Base-by-base conservation (phyloP, 2,888 invertebrate genomes). In the Odontothrips loti region DNA sequence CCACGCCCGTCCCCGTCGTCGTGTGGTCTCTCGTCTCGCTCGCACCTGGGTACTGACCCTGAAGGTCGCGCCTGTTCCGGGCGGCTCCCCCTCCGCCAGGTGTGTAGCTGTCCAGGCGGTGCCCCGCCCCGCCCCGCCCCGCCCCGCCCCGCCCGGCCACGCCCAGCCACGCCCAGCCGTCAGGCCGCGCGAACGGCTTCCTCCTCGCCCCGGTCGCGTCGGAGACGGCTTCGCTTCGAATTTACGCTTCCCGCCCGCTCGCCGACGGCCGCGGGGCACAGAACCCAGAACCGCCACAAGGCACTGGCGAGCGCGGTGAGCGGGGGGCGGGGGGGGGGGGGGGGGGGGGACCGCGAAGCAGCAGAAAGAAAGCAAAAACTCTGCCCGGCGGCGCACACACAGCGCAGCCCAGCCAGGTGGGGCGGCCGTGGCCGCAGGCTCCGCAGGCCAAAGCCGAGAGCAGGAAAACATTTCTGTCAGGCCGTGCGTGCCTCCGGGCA, bases 41-140 rank as follows among this genome's bases (percentile, higher is more conserved):
- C 34, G 34, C 34, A 43, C 34, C 34, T 43, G 6, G 23, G 68
- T 27, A 27, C 68, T 75, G 68, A 75, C 68, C 68, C 68, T 75
- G 68, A 75, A 75, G 68, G 81, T 79, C 81, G 83, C 79, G 80
- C 82, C 34, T 79, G 48, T 63, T n/a, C 84, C 84, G 78, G 84
- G 34, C 3, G 34, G 34, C 34, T 4, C 83, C 82, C 78, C 47
- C 82, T n/a, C 27, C 47, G 83, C 82, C 80, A 83, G 79, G 43
- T 43, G 34, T 43, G 34, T 6, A 2, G 34, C 34, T 6, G 51
- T 10, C 51, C 6, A 1, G 6, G 51, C 58, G 20, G 17, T n/a
- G 58, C 58, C 58, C 58, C 58, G 58, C 58, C 58, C 58, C 15
- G 17, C 58, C 58, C 11, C 58, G 58, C 58, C 58, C 58, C 58